phyloP scores from a whole-genome alignment of 2,888 invertebrate genomes.

The Malthinus seriepunctatus region DNA sequence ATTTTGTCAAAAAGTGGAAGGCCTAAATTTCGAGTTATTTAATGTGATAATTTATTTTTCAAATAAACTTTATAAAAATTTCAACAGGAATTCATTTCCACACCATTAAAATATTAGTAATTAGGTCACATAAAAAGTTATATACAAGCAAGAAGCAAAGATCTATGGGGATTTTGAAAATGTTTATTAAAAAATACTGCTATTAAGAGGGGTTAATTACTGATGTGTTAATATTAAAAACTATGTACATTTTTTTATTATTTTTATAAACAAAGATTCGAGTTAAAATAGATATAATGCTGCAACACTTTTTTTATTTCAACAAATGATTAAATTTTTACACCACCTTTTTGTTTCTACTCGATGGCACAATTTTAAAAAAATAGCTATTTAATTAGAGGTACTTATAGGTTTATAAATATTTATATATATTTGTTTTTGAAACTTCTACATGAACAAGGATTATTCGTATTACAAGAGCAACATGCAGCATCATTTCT shows the following conservation, averaged over 20 bases:
- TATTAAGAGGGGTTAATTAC: constrained; percentile 6
- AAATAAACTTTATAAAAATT: constrained; percentile 35
- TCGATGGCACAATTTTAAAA: constrained; percentile 16
- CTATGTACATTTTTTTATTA: constrained; percentile 18
- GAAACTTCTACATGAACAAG: constrained; percentile 4
- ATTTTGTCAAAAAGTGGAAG: neutral
- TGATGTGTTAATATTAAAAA: constrained; percentile 18
- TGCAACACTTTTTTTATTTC: constrained; percentile 18
- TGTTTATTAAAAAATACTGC: constrained; percentile 2
- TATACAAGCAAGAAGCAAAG: constrained; percentile 28
- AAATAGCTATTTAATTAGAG: neutral
- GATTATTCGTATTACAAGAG: constrained; percentile 4
- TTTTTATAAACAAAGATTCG: constrained; percentile 21
- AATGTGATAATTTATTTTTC: constrained; percentile 27
- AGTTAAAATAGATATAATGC: constrained; percentile 19
- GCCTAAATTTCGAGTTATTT: constrained; percentile 4
- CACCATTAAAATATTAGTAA: constrained; percentile 25
- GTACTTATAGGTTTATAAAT: constrained; percentile 1
- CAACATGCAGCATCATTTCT: constrained; percentile 18
- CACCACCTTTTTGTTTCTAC: constrained; percentile 14
- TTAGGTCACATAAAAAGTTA: constrained; percentile 22
- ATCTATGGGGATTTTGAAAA: constrained; percentile 1
- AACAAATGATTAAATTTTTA: constrained; percentile 18
- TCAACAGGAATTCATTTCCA: constrained; percentile 33
- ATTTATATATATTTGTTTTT: neutral